phyloP scores from a whole-genome alignment of 1,140 invertebrate species.

The Ceratitis capitata region DNA sequence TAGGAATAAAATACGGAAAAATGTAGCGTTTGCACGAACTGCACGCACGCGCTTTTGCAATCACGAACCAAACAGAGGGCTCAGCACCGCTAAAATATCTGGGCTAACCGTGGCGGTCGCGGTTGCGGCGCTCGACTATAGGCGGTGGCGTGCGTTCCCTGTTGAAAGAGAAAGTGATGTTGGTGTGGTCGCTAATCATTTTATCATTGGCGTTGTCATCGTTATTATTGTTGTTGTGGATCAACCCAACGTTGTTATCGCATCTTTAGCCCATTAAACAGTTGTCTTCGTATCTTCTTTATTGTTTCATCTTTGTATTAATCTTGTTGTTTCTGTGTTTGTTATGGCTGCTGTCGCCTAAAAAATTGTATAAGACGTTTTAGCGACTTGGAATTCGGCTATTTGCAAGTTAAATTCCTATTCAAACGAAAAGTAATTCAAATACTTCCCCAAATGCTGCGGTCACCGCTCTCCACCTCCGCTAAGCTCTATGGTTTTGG shows the following conservation, averaged over 20 bases:
- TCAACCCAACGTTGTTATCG: not conserved
- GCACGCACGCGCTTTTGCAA: not conserved
- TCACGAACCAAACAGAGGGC: not conserved
- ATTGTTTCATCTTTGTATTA: not conserved
- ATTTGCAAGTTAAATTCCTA: constrained; percentile 15
- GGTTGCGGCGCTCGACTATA: not conserved
- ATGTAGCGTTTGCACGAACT: not conserved
- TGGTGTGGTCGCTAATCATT: not conserved
- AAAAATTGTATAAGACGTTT: not conserved
- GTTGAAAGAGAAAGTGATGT: constrained; percentile 22
- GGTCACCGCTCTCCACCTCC: not conserved
- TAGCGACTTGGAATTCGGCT: not conserved
- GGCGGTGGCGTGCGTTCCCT: not conserved
- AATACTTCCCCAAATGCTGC: not conserved
- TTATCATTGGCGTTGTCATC: not conserved
- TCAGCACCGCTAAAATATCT: not conserved
- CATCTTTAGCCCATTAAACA: not conserved
- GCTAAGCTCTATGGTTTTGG: not conserved
- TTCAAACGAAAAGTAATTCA: not conserved
- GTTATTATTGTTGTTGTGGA: not conserved
- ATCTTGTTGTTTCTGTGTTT: not conserved
- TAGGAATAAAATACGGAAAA: constrained; percentile 8
- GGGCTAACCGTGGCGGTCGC: too few relatives aligned
- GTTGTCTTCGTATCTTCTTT: not conserved
- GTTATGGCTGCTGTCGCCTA: not conserved